These are phyloP conservation scores for Brachyrhaphis roseni DNA, from an alignment of 2,797 vertebrate species.

Conservation along the genomic window DNA sequence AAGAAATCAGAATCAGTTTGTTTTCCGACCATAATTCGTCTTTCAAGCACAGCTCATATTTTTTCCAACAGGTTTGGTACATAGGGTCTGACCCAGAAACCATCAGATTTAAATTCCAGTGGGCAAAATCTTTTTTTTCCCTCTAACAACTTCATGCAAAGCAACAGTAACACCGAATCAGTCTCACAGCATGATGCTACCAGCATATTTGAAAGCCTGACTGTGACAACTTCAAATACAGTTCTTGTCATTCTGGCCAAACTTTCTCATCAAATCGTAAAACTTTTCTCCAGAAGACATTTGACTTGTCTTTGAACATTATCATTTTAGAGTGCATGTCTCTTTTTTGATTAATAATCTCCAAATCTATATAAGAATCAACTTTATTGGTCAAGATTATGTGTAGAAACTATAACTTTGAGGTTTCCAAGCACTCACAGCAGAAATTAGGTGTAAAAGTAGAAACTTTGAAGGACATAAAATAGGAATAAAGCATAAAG, in stretches of 20 bases:
- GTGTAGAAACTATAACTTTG: not conserved
- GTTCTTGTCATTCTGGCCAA: not conserved
- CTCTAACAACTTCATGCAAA: not conserved
- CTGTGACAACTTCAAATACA: not conserved
- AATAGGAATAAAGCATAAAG: not conserved
- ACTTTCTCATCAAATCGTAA: not conserved
- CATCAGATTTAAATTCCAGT: not conserved
- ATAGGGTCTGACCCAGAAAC: not conserved
- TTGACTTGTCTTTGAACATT: not conserved
- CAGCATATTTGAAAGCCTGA: not conserved
- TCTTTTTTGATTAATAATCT: not conserved
- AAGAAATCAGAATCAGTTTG: not conserved
- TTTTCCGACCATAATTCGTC: not conserved
- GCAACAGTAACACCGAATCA: not conserved
- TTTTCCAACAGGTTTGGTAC: not conserved
- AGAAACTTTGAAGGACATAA: not conserved
- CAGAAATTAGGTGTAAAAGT: not conserved
- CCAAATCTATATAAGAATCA: not conserved
- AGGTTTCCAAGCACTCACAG: not conserved
- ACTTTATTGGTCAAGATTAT: not conserved
- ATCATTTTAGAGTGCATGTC: too few species aligned
- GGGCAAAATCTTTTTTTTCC: not conserved
- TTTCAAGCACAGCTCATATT: not conserved
- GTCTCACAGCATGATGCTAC: not conserved
- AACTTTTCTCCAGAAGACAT: too few species aligned